Percentiles rank a stretch among this genome's conserved stretches.
Evolutionary conservation across 2,888 invertebrate species (phyloP).

Genomic region (Steinernema hermaphroditum): DNA sequence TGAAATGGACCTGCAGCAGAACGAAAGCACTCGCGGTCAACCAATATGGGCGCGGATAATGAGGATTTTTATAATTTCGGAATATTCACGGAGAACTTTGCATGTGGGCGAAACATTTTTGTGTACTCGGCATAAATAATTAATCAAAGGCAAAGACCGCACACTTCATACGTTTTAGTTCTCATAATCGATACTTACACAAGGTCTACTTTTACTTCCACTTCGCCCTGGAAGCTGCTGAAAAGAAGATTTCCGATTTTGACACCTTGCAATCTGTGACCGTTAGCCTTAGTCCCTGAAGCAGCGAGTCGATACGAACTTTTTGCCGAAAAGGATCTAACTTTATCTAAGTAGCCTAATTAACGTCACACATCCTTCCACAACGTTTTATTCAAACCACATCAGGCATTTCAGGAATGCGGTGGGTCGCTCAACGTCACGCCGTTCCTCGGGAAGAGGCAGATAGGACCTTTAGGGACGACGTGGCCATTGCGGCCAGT

Average conservation of each 20-base stretch:
- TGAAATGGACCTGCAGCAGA: conserved; percentile 22
- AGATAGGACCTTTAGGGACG: neutral
- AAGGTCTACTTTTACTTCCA: neutral
- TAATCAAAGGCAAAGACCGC: conserved; percentile 12
- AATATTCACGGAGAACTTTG: neutral
- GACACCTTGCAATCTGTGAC: no score
- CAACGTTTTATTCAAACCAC: neutral
- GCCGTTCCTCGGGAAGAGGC: neutral
- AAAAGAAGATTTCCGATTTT: no score
- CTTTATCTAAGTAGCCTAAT: neutral
- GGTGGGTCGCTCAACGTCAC: neutral
- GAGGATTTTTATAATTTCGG: conserved; percentile 6
- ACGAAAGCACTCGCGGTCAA: conserved; percentile 14
- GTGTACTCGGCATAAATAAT: conserved; percentile 21
- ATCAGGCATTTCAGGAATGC: neutral
- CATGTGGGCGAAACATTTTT: conserved; percentile 5
- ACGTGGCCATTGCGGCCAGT: neutral
- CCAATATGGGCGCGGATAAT: neutral
- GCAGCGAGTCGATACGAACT: no score
- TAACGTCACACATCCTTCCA: neutral
- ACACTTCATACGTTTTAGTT: conserved; percentile 7
- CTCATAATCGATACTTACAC: conserved; percentile 4
- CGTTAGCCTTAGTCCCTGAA: no score
- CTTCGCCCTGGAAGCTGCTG: no score
- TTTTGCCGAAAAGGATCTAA: neutral